Base-by-base conservation (phyloP, 2,888 invertebrate genomes). In the Euplexia lucipara region DNA sequence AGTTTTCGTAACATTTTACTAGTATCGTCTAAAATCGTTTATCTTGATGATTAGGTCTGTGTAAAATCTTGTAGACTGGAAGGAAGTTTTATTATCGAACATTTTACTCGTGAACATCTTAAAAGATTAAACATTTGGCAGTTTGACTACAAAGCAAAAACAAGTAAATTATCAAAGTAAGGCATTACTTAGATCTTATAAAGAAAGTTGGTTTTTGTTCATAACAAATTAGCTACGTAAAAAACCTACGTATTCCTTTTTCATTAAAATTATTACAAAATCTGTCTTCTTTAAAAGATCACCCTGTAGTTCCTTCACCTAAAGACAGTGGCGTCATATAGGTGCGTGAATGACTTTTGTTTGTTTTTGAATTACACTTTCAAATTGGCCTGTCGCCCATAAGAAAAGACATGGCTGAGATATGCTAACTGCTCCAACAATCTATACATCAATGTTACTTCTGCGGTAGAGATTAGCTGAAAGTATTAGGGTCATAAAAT, bases 311-410 rank as follows among this genome's bases (percentile, higher is more conserved):
- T 16, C 8, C 4, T 63, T 47, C 42, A 49, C 26, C 44, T 53
- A 59, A 64, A 57, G 30, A 41, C 52, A 54, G 51, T 45, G 48
- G 67, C 51, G 67, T 68, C 80, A 74, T 72, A 49, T 75, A 57
- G 58, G 52, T 37, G 37, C 60, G 52, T 37, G 37, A 26, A 10
- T 45, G 22, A 30, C 10, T 10, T 35, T 63, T 70, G 60, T 59
- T 79, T 49, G 62, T 81, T 83, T 81, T 85, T 76, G 69, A 81
- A 82, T 84, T 75, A 81, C 79, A 78, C 70, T 71, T 78, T 68
- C 51, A 54, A 74, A 76, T 86, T 86, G 83, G 85, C 84, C 35
- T 61, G 42, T 18, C 63, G 86, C 85, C 87, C 79, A 65, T 69
- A 62, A 66, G 60, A 67, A 73, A 70, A 76, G 61, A 61, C 53